phyloP scores from a whole-genome alignment of 2,113 vertebrate species.

The Nothocercus julius region DNA sequence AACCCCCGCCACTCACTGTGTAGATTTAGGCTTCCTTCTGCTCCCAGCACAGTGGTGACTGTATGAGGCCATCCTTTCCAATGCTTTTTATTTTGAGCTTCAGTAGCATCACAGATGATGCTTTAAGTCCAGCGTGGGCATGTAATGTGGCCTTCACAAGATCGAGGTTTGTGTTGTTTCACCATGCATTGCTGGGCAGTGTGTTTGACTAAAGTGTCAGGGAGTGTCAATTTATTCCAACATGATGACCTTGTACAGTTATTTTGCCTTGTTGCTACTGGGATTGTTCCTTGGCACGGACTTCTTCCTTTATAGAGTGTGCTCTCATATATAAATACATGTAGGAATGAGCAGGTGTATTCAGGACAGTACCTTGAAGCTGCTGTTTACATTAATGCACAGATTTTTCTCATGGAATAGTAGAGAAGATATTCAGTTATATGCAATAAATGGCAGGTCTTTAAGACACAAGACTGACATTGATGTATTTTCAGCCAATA shows the following conservation, averaged over 20 bases:
- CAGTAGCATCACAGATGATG: not conserved
- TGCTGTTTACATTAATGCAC: not conserved
- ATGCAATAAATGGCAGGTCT: not conserved
- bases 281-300: fast-evolving
- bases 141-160: fast-evolving
- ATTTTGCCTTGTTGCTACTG: not conserved
- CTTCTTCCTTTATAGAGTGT: not conserved
- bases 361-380: not conserved
- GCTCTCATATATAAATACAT: not conserved
- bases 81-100: not conserved
- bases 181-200: not conserved
- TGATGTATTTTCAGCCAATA: not conserved
- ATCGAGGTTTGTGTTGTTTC: not conserved
- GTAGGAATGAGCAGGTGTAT: fast-evolving
- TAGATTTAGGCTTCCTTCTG: not conserved
- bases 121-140: not conserved
- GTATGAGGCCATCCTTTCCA: not conserved
- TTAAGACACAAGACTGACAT: not conserved
- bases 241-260: not conserved
- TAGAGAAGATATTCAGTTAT: not conserved
- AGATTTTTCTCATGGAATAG: not conserved
- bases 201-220: not conserved
- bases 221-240: not conserved
- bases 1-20: not conserved
- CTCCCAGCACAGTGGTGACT: not conserved